These are phyloP conservation scores for Acleris cristana DNA, from an alignment of 2,888 invertebrate genomes.

Conservation along the genomic window DNA sequence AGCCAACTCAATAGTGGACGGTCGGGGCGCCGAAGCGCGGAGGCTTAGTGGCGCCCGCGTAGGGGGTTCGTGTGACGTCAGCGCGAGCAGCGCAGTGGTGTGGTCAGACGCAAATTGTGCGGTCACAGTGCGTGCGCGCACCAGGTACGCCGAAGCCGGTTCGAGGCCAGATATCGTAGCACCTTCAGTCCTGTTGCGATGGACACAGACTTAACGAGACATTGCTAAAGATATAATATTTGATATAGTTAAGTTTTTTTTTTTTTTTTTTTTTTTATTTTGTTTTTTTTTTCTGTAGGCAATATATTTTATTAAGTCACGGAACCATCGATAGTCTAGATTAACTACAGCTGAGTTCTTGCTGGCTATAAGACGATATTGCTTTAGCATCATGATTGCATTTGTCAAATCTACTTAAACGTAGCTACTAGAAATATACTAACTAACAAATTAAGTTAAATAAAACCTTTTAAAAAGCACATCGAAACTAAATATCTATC, in stretches of 20 bases:
- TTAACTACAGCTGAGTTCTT: too few species aligned
- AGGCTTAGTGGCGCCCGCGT: conserved; percentile 70
- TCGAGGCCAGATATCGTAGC: conserved; percentile 75
- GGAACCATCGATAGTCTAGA: too few species aligned
- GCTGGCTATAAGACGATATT: neutral
- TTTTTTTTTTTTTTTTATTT: too few species aligned
- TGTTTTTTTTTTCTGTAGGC: too few species aligned
- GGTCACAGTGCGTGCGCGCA: conserved; percentile 73
- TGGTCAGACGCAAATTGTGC: conserved; percentile 77
- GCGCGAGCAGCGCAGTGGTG: conserved; percentile 70
- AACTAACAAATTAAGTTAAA: too few species aligned
- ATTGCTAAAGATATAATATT: neutral
- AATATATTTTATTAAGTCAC: too few species aligned
- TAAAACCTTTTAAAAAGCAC: too few species aligned
- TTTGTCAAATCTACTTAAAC: too few species aligned
- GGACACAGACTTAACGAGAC: neutral
- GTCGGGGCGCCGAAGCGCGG: conserved; percentile 68
- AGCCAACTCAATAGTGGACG: conserved; percentile 69
- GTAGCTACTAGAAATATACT: too few species aligned
- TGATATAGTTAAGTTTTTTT: too few species aligned
- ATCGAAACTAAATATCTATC: too few species aligned
- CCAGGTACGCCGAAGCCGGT: conserved; percentile 75
- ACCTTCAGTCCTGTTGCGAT: conserved; percentile 59
- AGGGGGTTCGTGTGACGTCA: conserved; percentile 76
- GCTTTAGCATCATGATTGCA: too few species aligned